Evolutionary conservation across 2,113 vertebrate genomes (phyloP).

Genomic region (Taurulus bubalis): DNA sequence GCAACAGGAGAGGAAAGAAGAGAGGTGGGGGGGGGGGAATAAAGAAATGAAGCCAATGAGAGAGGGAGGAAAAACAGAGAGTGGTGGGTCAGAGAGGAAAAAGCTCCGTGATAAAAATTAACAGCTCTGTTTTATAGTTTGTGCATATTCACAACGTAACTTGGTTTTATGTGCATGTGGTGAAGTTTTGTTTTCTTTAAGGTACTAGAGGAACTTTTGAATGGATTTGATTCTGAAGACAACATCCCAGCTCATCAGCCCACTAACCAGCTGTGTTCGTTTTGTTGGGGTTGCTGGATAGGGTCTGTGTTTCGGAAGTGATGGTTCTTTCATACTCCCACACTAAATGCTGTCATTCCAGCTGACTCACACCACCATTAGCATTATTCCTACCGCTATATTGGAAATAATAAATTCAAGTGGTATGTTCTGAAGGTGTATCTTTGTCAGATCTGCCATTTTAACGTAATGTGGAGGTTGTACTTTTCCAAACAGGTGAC

Average conservation of each 20-base stretch:
- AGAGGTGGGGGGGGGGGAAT: conserved; percentile 41
- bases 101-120: conserved; percentile 55
- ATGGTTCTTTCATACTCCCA: conserved; percentile 66
- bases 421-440: conserved; percentile 23
- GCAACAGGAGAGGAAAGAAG: conserved; percentile 67
- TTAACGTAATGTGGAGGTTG: conserved; percentile 12
- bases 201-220: conserved; percentile 5
- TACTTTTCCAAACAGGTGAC: conserved; percentile 24
- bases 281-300: conserved; percentile 55
- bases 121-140: conserved; percentile 50
- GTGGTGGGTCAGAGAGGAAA: conserved; percentile 35
- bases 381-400: conserved; percentile 42
- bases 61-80: conserved; percentile 56
- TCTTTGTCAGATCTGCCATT: conserved; percentile 8
- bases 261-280: conserved; percentile 73
- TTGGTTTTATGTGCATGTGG: conserved; percentile 24
- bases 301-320: conserved; percentile 61
- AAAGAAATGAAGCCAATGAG: conserved; percentile 52
- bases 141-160: conserved; percentile 30
- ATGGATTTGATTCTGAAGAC: conserved; percentile 20
- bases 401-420: conserved; percentile 36
- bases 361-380: conserved; percentile 67
- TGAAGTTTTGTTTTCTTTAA: conserved; percentile 14
- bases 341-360: conserved; percentile 57
- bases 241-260: conserved; percentile 53